Conservation (phyloP, 2,113 vertebrate genomes). For the Hippocampus comes region DNA sequence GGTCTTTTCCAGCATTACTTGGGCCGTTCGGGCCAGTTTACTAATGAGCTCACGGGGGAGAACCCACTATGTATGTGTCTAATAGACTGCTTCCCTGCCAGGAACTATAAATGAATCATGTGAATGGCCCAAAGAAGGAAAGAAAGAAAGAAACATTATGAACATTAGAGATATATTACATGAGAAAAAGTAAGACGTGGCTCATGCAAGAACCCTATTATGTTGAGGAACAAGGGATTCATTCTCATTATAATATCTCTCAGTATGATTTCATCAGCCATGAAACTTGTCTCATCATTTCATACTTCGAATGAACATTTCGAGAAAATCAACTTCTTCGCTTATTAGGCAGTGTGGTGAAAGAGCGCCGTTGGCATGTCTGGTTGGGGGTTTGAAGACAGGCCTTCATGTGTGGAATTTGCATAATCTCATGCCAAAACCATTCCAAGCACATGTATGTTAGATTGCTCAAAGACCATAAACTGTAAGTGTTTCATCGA, state of each 20-base stretch:
- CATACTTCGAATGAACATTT: conserved; percentile 39
- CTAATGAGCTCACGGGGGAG: conserved; percentile 75
- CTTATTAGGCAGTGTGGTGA: neutral
- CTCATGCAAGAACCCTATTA: conserved; percentile 45
- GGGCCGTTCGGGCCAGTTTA: conserved; percentile 52
- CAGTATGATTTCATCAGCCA: conserved; percentile 19
- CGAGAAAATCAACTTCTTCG: conserved; percentile 21
- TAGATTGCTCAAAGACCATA: too few relatives aligned
- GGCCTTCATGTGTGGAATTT: too few relatives aligned
- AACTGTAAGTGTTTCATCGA: too few relatives aligned
- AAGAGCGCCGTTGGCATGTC: neutral
- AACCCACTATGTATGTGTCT: conserved; percentile 61
- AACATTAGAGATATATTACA: conserved; percentile 40
- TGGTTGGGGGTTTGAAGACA: neutral
- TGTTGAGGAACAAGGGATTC: conserved; percentile 41
- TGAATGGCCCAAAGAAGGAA: conserved; percentile 7
- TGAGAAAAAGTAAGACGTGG: conserved; percentile 51
- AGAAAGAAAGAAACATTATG: conserved; percentile 10
- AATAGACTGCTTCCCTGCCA: conserved; percentile 64
- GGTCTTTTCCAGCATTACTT: conserved; percentile 62
- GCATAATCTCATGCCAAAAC: too few relatives aligned
- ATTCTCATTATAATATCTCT: conserved; percentile 42
- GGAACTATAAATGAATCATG: conserved; percentile 48
- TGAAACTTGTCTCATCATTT: conserved; percentile 11
- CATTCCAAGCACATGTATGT: too few relatives aligned